phyloP scores from a whole-genome alignment of 2,888 invertebrate genomes.

The Pycnomerus fuliginosus region DNA sequence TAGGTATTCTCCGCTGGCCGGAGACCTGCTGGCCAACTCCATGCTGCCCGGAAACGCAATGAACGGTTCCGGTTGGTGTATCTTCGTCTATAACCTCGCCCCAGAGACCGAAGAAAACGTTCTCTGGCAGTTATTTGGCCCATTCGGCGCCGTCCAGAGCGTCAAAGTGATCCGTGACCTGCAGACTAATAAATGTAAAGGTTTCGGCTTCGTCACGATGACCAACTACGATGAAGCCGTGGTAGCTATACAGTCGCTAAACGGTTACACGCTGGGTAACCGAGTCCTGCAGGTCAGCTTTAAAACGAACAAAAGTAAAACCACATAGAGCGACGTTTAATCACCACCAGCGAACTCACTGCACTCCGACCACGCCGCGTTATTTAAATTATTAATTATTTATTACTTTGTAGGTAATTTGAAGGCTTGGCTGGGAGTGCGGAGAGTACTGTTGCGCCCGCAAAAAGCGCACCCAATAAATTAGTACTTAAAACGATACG shows the following conservation, averaged over 20 bases:
- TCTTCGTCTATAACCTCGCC: constrained; percentile 90
- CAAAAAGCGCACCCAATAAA: constrained; percentile 38
- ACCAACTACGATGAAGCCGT: constrained; percentile 97
- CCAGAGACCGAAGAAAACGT: constrained; percentile 91
- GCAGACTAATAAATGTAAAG: constrained; percentile 92
- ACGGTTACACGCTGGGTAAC: constrained; percentile 94
- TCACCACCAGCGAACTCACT: constrained; percentile 36
- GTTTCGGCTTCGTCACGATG: constrained; percentile 98
- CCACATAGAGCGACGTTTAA: constrained; percentile 56
- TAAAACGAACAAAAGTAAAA: constrained; percentile 88
- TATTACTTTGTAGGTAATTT: constrained; percentile 25
- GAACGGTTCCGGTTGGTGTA: constrained; percentile 88
- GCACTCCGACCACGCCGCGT: constrained; percentile 22
- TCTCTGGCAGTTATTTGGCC: constrained; percentile 93
- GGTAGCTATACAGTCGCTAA: constrained; percentile 93
- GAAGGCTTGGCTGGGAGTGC: constrained; percentile 20
- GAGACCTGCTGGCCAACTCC: constrained; percentile 67
- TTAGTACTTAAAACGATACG: constrained; percentile 52
- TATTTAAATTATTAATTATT: constrained; percentile 28
- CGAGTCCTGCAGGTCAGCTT: constrained; percentile 96
- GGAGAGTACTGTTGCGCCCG: constrained; percentile 32
- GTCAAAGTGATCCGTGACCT: constrained; percentile 96
- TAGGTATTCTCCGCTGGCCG: constrained; percentile 78
- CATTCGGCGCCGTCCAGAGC: constrained; percentile 95
- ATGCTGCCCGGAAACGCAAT: constrained; percentile 83